These are phyloP conservation scores for Taeniopygia guttata DNA, from an alignment of 2,797 vertebrate species.

Conservation along the genomic window DNA sequence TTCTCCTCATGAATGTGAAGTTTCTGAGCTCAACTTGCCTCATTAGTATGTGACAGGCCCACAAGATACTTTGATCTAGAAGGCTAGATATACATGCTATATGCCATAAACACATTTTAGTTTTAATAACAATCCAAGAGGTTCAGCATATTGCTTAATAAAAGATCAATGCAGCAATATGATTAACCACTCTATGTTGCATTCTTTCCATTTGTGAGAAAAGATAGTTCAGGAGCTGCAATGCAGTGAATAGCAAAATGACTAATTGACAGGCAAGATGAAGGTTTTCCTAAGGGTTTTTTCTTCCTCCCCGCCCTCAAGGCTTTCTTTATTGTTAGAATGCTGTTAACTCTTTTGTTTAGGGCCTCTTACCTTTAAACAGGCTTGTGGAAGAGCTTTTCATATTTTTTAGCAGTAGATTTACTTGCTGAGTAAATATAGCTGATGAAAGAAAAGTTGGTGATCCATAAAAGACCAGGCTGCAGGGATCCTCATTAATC, in stretches of 20 bases:
- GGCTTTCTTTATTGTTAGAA: constrained; percentile 56
- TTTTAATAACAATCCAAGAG: constrained; percentile 46
- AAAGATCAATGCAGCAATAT: constrained; percentile 54
- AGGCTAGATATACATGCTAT: constrained; percentile 3
- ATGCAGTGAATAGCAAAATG: constrained; percentile 41
- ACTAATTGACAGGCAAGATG: constrained; percentile 52
- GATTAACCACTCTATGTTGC: constrained; percentile 36
- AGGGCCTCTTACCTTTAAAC: constrained; percentile 64
- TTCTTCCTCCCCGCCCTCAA: neutral
- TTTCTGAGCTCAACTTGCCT: constrained; percentile 1
- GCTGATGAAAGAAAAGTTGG: constrained; percentile 74
- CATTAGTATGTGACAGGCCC: neutral
- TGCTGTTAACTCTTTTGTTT: constrained; percentile 65
- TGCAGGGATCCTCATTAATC: constrained; percentile 79
- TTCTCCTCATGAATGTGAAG: neutral
- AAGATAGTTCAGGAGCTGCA: constrained; percentile 24
- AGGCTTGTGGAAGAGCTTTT: constrained; percentile 59
- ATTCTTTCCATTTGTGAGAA: constrained; percentile 53
- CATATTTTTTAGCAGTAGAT: constrained; percentile 63
- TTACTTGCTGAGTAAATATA: constrained; percentile 71
- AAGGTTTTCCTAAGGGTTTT: constrained; percentile 39
- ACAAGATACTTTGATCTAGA: constrained; percentile 36
- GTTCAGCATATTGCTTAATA: constrained; percentile 56
- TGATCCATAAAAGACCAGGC: constrained; percentile 74
- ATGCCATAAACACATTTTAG: constrained; percentile 23